A percentile compares a stretch with the other conserved stretches of the same genome.
These are phyloP conservation scores for Daubentonia madagascariensis DNA, from an alignment of 2,113 vertebrate species.

Conservation along the genomic window DNA sequence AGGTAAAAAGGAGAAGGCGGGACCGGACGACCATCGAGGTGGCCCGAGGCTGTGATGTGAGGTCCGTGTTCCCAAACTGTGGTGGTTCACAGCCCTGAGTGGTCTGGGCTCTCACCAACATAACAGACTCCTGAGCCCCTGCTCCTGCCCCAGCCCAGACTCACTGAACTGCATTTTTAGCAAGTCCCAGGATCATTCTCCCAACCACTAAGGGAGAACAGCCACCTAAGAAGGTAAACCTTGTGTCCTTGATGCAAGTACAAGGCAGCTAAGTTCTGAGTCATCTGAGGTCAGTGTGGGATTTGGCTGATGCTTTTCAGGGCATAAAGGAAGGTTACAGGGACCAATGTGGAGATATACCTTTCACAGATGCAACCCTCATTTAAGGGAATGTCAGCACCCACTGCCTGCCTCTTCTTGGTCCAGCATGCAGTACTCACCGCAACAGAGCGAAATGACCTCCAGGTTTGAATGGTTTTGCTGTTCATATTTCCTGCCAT, in stretches of 20 bases:
- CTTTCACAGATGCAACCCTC: neutral
- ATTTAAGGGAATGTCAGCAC: neutral
- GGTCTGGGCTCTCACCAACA: neutral
- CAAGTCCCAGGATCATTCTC: neutral
- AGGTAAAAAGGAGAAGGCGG: neutral
- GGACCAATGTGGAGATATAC: neutral
- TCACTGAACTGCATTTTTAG: neutral
- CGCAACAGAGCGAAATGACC: neutral
- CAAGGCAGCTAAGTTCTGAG: neutral
- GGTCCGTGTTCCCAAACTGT: neutral
- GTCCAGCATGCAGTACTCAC: neutral
- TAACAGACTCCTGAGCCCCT: neutral
- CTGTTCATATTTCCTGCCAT: neutral
- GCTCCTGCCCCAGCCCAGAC: neutral
- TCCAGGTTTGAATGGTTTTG: neutral
- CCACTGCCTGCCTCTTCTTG: neutral
- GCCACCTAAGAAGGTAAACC: neutral
- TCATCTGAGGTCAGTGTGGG: neutral
- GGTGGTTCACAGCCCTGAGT: neutral
- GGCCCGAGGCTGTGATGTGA: neutral
- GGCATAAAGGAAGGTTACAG: neutral
- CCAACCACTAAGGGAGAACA: neutral
- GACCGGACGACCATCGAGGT: neutral
- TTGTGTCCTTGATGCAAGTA: neutral
- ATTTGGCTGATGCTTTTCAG: neutral